These are phyloP conservation scores for Brotula barbata DNA, from an alignment of 2,797 vertebrate species.

Conservation along the genomic window DNA sequence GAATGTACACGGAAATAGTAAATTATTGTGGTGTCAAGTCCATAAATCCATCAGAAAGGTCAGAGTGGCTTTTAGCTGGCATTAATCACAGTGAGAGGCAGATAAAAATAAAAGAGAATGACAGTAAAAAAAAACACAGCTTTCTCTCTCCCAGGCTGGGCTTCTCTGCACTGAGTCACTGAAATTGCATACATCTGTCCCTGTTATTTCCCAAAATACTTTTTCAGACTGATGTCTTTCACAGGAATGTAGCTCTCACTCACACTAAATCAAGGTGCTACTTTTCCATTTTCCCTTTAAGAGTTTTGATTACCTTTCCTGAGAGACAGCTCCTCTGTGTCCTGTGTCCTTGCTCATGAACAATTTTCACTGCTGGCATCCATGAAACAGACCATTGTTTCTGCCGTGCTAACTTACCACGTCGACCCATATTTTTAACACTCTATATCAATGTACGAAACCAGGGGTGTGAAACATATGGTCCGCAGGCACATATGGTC, in stretches of 20 bases:
- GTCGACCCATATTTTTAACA: no score
- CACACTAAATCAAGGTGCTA: constrained; percentile 59
- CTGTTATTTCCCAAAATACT: constrained; percentile 48
- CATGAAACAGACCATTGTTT: constrained; percentile 14
- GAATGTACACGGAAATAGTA: constrained; percentile 67
- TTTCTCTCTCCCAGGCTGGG: constrained; percentile 25
- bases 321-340: constrained; percentile 25
- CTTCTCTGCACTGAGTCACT: constrained; percentile 33
- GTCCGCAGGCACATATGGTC: no score
- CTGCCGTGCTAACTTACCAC: neutral
- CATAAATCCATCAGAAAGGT: constrained; percentile 80
- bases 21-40: constrained; percentile 75
- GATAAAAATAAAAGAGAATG: constrained; percentile 49
- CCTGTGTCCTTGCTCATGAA: constrained; percentile 9
- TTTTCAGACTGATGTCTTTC: constrained; percentile 49
- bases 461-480: no score
- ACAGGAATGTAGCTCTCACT: constrained; percentile 34
- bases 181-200: constrained; percentile 67
- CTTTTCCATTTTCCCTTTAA: constrained; percentile 53
- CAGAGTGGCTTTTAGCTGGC: constrained; percentile 66
- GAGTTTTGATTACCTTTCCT: constrained; percentile 46
- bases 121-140: constrained; percentile 36
- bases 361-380: constrained; percentile 31
- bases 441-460: no score
- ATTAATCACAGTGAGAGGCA: constrained; percentile 74